Conservation (phyloP, 1,140 invertebrate genomes). For the Zaprionus vittiger region DNA sequence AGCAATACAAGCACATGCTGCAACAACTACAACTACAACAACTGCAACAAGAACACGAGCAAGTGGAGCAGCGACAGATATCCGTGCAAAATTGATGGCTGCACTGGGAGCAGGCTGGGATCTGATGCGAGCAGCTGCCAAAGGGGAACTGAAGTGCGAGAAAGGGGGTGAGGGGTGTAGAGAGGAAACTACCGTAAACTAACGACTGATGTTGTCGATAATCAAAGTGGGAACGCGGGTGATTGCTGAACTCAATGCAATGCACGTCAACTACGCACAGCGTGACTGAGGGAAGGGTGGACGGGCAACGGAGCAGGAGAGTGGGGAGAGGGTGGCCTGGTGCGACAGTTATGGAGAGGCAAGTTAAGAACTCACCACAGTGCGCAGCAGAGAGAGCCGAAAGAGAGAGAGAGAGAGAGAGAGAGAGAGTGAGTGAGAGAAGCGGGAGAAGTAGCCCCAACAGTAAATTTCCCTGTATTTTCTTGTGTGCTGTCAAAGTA, state of each 20-base stretch:
- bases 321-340: background rate
- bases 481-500: constrained; percentile 31
- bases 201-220: background rate
- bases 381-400: background rate
- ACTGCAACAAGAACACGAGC: background rate
- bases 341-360: background rate
- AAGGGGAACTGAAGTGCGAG: background rate
- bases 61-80: constrained; percentile 37
- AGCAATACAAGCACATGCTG: constrained; percentile 37
- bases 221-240: constrained; percentile 11
- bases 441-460: constrained; percentile 38
- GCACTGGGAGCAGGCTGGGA: constrained; percentile 23
- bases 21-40: constrained; percentile 41
- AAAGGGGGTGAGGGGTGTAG: background rate
- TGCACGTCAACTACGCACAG: constrained; percentile 20
- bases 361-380: background rate
- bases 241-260: constrained; percentile 14
- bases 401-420: constrained; percentile 8
- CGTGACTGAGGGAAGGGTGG: constrained; percentile 10
- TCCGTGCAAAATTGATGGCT: constrained; percentile 70
- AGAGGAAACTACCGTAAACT: background rate
- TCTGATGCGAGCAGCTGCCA: background rate
- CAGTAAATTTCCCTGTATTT: constrained; percentile 59
- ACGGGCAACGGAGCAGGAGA: background rate
- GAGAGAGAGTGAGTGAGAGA: background rate